These are phyloP conservation scores for Gymnoscopelus microlampas DNA, from an alignment of 2,797 vertebrate species.

Conservation along the genomic window DNA sequence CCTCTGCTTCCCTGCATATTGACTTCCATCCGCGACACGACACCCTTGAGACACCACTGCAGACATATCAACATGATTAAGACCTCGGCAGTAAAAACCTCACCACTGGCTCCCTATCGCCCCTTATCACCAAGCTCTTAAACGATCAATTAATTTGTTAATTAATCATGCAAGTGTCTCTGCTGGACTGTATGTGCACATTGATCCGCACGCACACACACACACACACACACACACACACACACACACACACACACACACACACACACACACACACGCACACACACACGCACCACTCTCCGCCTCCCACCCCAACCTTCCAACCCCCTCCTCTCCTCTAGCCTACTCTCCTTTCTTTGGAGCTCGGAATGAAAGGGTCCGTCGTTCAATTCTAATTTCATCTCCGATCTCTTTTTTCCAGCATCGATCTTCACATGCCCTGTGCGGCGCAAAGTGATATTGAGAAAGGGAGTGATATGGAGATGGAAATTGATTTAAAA, in stretches of 20 bases:
- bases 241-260: slow-evolving; percentile 5
- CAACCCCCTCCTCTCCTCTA: slow-evolving; percentile 14
- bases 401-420: slow-evolving; percentile 65
- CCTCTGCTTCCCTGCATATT: slow-evolving; percentile 11
- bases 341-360: not conserved
- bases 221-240: not conserved
- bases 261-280: slow-evolving; percentile 15
- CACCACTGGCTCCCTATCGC: slow-evolving; percentile 1
- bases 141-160: slow-evolving; percentile 60
- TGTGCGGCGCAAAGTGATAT: slow-evolving; percentile 50
- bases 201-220: slow-evolving; percentile 38
- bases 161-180: slow-evolving; percentile 59
- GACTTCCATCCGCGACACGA: not conserved
- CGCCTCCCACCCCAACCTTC: not conserved
- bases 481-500: slow-evolving; percentile 71
- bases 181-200: slow-evolving; percentile 36
- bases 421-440: slow-evolving; percentile 67
- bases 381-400: slow-evolving; percentile 71
- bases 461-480: slow-evolving; percentile 61
- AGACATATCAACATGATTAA: slow-evolving; percentile 33
- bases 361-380: slow-evolving; percentile 40
- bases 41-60: not conserved
- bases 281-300: not conserved
- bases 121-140: slow-evolving; percentile 55
- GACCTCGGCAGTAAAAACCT: slow-evolving; percentile 17